phyloP scores from a whole-genome alignment of 1,140 invertebrate genomes.

The Polyergus mexicanus region DNA sequence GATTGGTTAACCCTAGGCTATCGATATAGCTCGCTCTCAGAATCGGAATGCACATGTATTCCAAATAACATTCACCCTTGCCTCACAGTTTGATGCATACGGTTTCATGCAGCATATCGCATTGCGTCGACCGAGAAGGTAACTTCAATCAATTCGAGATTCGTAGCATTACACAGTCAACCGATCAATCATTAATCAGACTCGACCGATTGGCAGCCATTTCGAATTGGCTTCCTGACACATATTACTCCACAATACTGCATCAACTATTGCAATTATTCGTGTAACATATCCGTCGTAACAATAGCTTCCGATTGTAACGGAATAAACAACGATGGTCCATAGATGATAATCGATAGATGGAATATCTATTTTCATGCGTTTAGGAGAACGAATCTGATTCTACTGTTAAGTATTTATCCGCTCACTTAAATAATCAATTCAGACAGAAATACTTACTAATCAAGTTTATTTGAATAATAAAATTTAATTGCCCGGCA shows the following conservation, averaged over 20 bases:
- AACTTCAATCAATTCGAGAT: slow-evolving; percentile 58
- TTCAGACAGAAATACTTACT: not conserved
- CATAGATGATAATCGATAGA: not conserved
- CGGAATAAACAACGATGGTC: slow-evolving; percentile 21
- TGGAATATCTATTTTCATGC: not conserved
- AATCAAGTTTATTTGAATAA: not conserved
- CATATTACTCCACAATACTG: slow-evolving; percentile 39
- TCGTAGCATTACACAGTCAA: slow-evolving; percentile 49
- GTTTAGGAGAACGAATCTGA: not conserved
- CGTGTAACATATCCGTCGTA: slow-evolving; percentile 30
- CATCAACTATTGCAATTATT: slow-evolving; percentile 53
- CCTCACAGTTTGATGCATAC: slow-evolving; percentile 7
- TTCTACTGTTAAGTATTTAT: not conserved
- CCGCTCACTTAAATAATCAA: slow-evolving; percentile 19
- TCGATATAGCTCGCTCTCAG: slow-evolving; percentile 1
- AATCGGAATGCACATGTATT: slow-evolving; percentile 39
- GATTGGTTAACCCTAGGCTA: slow-evolving; percentile 2
- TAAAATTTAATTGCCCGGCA: not conserved
- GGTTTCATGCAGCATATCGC: slow-evolving; percentile 26
- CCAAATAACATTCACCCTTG: slow-evolving; percentile 36
- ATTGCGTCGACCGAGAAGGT: slow-evolving; percentile 46
- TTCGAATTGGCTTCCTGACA: slow-evolving; percentile 51
- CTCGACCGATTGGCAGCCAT: slow-evolving; percentile 40
- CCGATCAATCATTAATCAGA: slow-evolving; percentile 60
- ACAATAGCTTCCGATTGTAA: slow-evolving; percentile 31